Base-by-base conservation (phyloP, 92 coral and sea anemone species). In the Porites divaricata region DNA sequence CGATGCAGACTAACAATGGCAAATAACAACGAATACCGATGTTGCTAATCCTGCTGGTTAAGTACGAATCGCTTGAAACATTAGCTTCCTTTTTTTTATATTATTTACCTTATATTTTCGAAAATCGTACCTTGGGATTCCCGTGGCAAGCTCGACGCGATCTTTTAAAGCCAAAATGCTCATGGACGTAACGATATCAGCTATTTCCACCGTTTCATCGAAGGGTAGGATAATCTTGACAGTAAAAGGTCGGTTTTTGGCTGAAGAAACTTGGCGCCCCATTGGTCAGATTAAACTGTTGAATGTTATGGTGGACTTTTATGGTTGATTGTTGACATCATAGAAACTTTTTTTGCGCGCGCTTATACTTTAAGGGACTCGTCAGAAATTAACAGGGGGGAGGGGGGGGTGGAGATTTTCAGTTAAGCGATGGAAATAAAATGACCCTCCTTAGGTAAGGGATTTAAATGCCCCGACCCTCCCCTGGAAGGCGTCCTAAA, bases 91-190 rank as follows among this genome's bases (percentile, higher is more conserved):
- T 35, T 35, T 35, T 35, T 35, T 5, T 35, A 35, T 35, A 35
- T 5, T 4, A 35, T 4, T 35, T 35, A 35, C n/a, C 57, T 20
- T 16, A 41, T 9, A 15, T 26, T 48, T 68, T 1, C 16, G 1
- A 35, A 35, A 35, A 11, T 9, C 98, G 83, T 80, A 88, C 98
- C 93, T 85, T 77, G 98, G 98, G 35, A 93, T 84, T 17, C 98
- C 98, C 9, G 91, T 75, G 12, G 21, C 81, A 9, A 79, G 41
- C 86, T 93, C 98, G 49, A 90, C 84, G 57, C 83, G 78, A 59
- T 91, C 93, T 63, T 93, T 93, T 25, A 93, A 83, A 24, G 76
- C 89, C 67, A 85, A 70, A 23, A 91, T 86, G 1, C 74, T 86
- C 93, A 91, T 91, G 0, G 88, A 83, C 4, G 93, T 78, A 1